These are phyloP conservation scores for Rotaria macrura DNA, from an alignment of 2,888 invertebrate genomes.

Conservation along the genomic window DNA sequence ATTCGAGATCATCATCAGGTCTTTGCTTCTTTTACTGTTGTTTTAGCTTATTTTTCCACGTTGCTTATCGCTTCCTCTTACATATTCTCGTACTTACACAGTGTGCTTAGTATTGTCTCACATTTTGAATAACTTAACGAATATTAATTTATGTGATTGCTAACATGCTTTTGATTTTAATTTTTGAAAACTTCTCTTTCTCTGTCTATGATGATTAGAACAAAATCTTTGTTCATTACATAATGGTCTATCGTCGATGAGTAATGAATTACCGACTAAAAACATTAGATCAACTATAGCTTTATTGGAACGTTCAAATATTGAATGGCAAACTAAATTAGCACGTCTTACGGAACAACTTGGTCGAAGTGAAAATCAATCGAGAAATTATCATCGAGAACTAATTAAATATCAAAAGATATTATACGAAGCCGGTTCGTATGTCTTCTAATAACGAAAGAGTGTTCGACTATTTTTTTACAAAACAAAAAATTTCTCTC, in stretches of 20 bases:
- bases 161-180: neutral
- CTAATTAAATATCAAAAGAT: neutral
- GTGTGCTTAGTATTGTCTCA: neutral
- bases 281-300: neutral
- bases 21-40: neutral
- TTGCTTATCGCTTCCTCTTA: neutral
- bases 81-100: neutral
- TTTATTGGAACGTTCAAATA: neutral
- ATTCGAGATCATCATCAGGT: slow-evolving; percentile 9
- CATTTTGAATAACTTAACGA: too few species aligned
- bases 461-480: too few species aligned
- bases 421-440: neutral
- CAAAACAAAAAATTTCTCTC: neutral
- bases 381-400: neutral
- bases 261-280: neutral
- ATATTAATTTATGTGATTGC: too few species aligned
- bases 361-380: neutral
- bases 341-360: neutral
- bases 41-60: neutral
- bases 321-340: neutral
- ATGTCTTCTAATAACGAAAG: neutral
- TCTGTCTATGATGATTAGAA: neutral
- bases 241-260: neutral
- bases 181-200: neutral
- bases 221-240: neutral